A percentile compares a stretch with the other conserved stretches of the same genome.
phyloP scores from a whole-genome alignment of 2,113 vertebrate species.

The Microcebus lehilahytsara region DNA sequence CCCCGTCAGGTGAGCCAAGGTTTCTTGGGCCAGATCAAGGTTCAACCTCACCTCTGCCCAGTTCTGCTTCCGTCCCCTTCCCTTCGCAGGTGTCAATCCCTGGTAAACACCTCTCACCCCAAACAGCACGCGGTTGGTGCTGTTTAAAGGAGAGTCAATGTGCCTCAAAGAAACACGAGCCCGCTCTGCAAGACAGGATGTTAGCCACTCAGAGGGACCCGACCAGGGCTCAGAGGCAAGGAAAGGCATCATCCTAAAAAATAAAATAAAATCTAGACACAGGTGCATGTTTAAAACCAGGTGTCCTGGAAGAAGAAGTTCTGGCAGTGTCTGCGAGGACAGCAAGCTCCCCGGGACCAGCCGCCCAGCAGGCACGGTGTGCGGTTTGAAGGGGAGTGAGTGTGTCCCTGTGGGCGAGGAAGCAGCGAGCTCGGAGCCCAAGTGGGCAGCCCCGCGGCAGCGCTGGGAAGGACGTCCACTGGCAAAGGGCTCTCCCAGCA shows the following conservation, averaged over 20 bases:
- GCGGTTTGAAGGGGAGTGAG: neutral
- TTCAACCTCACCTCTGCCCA: neutral
- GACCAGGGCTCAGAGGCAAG: neutral
- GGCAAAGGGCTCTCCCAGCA: neutral
- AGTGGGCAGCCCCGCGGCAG: too few species aligned
- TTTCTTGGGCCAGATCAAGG: neutral
- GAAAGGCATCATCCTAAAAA: neutral
- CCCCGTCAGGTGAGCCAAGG: fast-evolving
- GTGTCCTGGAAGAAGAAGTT: neutral
- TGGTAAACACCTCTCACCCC: neutral
- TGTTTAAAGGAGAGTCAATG: neutral
- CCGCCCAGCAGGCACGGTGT: too few species aligned
- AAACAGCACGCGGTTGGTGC: neutral
- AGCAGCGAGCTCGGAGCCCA: neutral
- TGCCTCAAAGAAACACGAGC: neutral
- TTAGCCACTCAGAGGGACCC: neutral
- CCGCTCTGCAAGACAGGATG: neutral
- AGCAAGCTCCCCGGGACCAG: neutral
- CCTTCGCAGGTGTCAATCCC: neutral
- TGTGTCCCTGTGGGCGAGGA: neutral
- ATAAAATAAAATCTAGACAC: neutral
- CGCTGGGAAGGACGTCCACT: neutral
- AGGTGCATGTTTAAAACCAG: neutral
- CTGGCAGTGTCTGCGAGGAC: neutral
- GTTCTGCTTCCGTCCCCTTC: neutral